Conservation (phyloP, 2,113 vertebrate species). For the Nothoprocta perdicaria region DNA sequence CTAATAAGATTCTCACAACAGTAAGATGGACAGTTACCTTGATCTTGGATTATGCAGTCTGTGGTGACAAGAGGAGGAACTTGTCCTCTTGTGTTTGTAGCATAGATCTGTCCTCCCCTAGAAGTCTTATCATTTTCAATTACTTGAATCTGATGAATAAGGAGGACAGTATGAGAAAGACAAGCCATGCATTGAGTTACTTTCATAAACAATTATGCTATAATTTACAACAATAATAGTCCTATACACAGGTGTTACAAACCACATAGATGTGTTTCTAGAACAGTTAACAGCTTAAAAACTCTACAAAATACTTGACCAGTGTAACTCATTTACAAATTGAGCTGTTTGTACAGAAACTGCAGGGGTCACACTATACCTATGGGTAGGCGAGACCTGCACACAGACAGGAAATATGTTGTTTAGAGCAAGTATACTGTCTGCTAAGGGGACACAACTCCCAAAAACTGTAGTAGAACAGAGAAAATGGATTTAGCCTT, state of each 20-base stretch:
- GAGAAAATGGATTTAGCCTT: background rate
- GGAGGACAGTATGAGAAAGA: background rate
- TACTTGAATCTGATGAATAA: slow-evolving; percentile 86
- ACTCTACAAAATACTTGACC: background rate
- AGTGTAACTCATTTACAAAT: background rate
- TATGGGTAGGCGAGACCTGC: background rate
- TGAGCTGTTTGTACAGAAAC: background rate
- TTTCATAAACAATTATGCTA: background rate
- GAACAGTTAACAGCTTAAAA: background rate
- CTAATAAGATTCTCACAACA: background rate
- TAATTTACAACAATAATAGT: background rate
- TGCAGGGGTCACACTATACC: background rate
- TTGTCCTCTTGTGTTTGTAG: slow-evolving; percentile 90
- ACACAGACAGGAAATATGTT: background rate
- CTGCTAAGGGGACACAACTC: background rate
- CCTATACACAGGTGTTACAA: background rate
- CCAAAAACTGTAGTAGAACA: background rate
- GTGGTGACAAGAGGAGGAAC: slow-evolving; percentile 95
- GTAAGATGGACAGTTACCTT: slow-evolving; percentile 82
- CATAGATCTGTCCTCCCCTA: slow-evolving; percentile 84
- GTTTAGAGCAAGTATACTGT: background rate
- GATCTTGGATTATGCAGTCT: slow-evolving; percentile 89
- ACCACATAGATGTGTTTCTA: background rate
- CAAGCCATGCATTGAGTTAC: background rate
- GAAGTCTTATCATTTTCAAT: slow-evolving; percentile 88